Conservation (phyloP, 2,797 vertebrate species). For the Crocidura indochinensis region DNA sequence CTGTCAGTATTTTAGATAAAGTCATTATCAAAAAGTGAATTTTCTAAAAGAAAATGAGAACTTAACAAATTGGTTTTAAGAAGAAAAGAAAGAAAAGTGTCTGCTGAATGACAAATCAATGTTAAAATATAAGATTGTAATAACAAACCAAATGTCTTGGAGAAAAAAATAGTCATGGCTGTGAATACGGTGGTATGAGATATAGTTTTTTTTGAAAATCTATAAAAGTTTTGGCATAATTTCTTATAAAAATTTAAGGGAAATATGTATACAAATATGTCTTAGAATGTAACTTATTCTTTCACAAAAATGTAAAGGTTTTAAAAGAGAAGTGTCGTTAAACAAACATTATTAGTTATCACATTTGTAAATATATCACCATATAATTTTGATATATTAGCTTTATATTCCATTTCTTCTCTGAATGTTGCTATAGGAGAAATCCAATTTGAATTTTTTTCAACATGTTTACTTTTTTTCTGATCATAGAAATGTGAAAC, state of each 20-base stretch:
- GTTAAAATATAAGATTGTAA: conserved; percentile 43
- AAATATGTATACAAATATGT: neutral
- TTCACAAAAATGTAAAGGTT: neutral
- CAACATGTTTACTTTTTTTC: neutral
- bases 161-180: neutral
- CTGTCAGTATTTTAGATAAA: conserved; percentile 26
- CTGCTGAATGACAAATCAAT: neutral
- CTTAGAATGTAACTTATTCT: conserved; percentile 58
- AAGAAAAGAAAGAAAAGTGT: conserved; percentile 9
- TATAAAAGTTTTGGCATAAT: conserved; percentile 32
- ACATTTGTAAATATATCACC: conserved; percentile 22
- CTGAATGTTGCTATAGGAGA: neutral
- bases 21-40: conserved; percentile 35
- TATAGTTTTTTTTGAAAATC: too few relatives aligned
- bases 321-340: neutral
- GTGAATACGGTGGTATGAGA: conserved; percentile 10
- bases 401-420: neutral
- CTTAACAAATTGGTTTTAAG: neutral
- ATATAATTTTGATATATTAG: neutral
- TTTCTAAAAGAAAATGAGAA: neutral
- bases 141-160: neutral
- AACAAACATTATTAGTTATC: neutral
- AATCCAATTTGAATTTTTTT: neutral
- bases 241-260: conserved; percentile 49
- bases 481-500: neutral